phyloP scores from a whole-genome alignment of 2,113 vertebrate genomes.

The Megaceryle maxima region DNA sequence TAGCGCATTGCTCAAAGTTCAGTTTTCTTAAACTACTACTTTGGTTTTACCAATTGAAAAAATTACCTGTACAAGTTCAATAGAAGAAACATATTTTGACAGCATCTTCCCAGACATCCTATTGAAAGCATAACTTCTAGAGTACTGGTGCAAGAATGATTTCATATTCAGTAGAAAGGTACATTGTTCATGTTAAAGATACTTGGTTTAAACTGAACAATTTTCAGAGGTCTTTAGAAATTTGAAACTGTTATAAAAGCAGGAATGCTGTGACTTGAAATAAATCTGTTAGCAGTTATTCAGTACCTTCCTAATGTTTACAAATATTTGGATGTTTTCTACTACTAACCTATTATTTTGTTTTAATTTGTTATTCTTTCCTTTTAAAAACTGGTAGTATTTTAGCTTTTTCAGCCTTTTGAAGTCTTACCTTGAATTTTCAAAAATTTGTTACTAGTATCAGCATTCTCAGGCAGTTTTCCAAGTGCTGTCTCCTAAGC shows the following conservation, averaged over 20 bases:
- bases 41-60: not conserved
- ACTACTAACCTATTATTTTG: not conserved
- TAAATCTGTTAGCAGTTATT: not conserved
- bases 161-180: not conserved
- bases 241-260: not conserved
- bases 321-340: not conserved
- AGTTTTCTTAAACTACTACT: not conserved
- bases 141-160: not conserved
- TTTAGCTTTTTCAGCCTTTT: not conserved
- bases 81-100: not conserved
- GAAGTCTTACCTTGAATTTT: not conserved
- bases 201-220: not conserved
- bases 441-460: not conserved
- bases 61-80: not conserved
- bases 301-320: not conserved
- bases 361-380: not conserved
- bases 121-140: not conserved
- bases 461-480: not conserved
- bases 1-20: not conserved
- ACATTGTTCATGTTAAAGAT: not conserved
- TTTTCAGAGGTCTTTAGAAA: not conserved
- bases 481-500: not conserved
- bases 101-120: not conserved
- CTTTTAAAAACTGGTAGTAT: not conserved
- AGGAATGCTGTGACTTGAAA: not conserved